These are phyloP conservation scores for Gambusia holbrooki DNA, from an alignment of 2,113 vertebrate genomes.

Conservation along the genomic window DNA sequence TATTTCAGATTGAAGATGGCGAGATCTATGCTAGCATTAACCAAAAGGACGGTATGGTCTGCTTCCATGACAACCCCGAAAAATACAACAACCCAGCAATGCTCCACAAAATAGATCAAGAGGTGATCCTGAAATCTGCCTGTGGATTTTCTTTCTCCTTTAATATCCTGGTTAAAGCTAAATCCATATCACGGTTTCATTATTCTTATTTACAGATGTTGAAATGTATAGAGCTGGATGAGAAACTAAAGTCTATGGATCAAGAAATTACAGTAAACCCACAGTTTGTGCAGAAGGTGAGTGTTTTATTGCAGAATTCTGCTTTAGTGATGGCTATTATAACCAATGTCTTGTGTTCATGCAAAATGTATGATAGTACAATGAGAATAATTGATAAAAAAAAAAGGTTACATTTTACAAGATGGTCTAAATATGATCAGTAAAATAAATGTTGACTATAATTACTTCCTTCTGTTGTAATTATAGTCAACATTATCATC, in stretches of 20 bases:
- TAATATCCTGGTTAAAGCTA: fast-evolving
- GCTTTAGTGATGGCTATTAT: neutral
- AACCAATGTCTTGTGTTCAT: neutral
- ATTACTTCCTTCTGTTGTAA: no score
- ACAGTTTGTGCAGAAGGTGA: constrained; percentile 99
- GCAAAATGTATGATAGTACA: neutral
- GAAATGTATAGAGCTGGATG: constrained; percentile 99
- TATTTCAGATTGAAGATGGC: constrained; percentile 94
- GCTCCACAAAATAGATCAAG: constrained; percentile 99
- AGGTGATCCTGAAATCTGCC: constrained; percentile 78
- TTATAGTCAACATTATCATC: no score
- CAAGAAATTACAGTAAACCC: constrained; percentile 99
- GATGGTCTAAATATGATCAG: neutral
- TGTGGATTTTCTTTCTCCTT: neutral
- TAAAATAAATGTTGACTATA: neutral
- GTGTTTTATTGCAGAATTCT: neutral
- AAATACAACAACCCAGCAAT: constrained; percentile 99
- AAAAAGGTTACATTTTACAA: neutral
- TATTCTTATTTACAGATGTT: constrained; percentile 86
- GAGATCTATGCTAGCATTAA: constrained; percentile 99
- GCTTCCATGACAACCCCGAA: constrained; percentile 99
- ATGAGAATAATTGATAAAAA: neutral
- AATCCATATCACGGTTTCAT: no score
- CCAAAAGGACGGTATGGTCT: constrained; percentile 99
- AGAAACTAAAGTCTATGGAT: constrained; percentile 99